Evolutionary conservation across 1,140 invertebrate species (phyloP).

Genomic region (Radopholus similis): DNA sequence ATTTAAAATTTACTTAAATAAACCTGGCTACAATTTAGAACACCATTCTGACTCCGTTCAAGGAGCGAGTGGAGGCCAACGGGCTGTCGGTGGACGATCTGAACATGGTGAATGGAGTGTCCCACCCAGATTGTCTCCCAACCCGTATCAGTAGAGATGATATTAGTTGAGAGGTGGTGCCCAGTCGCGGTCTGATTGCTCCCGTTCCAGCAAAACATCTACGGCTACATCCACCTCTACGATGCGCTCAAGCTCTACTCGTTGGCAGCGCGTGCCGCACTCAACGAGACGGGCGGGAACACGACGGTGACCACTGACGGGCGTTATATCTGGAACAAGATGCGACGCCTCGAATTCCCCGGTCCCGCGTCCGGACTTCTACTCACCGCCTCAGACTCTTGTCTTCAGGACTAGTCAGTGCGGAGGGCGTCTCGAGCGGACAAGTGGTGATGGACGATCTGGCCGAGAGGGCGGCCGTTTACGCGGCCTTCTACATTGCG

Average conservation of each 20-base stretch:
- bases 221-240: constrained; percentile 54
- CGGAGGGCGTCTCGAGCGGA: constrained; percentile 39
- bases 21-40: no score
- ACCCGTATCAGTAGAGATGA: background rate
- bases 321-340: constrained; percentile 48
- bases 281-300: constrained; percentile 48
- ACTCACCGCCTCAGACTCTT: no score
- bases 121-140: no score
- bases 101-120: constrained; percentile 19
- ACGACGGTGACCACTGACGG: constrained; percentile 41
- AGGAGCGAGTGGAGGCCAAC: constrained; percentile 43
- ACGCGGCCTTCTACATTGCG: constrained; percentile 50
- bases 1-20: no score
- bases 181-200: background rate
- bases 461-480: constrained; percentile 21
- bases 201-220: constrained; percentile 44
- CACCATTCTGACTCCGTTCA: constrained; percentile 48
- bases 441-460: constrained; percentile 30
- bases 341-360: constrained; percentile 46
- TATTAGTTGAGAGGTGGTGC: no score
- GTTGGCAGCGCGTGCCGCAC: constrained; percentile 40
- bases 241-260: constrained; percentile 53
- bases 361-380: constrained; percentile 18
- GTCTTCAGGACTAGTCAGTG: constrained; percentile 42
- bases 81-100: constrained; percentile 40